Evolutionary conservation across 2,888 invertebrate species (phyloP).

Genomic region (Zaprionus lineosus): DNA sequence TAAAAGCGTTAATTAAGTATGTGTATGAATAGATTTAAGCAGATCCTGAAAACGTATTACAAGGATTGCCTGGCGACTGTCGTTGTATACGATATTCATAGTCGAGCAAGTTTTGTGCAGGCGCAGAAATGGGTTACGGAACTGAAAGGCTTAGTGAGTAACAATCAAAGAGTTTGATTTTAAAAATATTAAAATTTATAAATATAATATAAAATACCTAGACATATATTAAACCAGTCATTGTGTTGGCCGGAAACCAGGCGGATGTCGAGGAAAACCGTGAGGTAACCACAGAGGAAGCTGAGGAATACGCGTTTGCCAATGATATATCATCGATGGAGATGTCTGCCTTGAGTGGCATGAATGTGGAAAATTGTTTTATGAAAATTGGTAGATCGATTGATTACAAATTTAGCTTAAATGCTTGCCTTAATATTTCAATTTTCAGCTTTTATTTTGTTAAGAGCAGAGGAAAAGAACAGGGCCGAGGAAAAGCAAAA

Average conservation of each 20-base stretch:
- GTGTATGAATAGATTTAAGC: conserved; percentile 28
- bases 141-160: conserved; percentile 26
- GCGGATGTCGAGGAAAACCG: conserved; percentile 23
- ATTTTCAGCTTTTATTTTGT: too few relatives aligned
- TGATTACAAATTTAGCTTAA: neutral
- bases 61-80: conserved; percentile 23
- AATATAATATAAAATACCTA: too few relatives aligned
- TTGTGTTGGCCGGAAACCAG: conserved; percentile 42
- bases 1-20: neutral
- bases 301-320: conserved; percentile 7
- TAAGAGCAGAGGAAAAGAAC: too few relatives aligned
- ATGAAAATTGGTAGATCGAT: conserved; percentile 30
- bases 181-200: too few relatives aligned
- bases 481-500: too few relatives aligned
- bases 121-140: conserved; percentile 32
- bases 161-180: too few relatives aligned
- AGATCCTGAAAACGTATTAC: conserved; percentile 19
- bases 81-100: conserved; percentile 46
- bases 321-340: conserved; percentile 39
- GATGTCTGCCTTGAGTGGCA: conserved; percentile 5
- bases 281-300: conserved; percentile 20
- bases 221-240: too few relatives aligned
- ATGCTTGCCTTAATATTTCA: too few relatives aligned
- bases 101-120: conserved; percentile 11
- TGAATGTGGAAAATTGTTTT: conserved; percentile 23